Evolutionary conservation across 2,797 vertebrate genomes (phyloP), one percentile per base, ranked within the genome.

Genomic region (Falco naumanni): DNA sequence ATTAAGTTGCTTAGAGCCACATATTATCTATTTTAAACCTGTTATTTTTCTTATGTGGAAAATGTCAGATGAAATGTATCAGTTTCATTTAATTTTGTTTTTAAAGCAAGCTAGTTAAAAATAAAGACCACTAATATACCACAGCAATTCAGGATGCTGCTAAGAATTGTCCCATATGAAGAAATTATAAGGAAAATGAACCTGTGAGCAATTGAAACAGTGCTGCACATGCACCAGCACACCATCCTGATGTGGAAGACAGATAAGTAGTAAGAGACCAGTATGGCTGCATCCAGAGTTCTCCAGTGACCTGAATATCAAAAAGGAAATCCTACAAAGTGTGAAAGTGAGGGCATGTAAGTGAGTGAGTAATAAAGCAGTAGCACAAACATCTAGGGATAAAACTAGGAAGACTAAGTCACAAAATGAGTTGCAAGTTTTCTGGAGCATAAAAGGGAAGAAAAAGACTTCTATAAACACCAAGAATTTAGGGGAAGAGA

Each of bases 1-100:
- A 96, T 95, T 92, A 96, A 93, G 83, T 95, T 89, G 63, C 83
- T 93, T 95, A 90, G 48, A 90, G 60, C 11, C 50, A 60, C 65
- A 31, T 70, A 87, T 93, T 91, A 89, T 79, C 87, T 77, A 68
- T 93, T 92, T 93, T 77, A 96, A 96, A 65, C 57, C 16, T 57
- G 28, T 87, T 93, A 50, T 84, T 93, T 93, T 91, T 95, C 71
- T 89, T 19, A 74, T 45, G 26, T 95, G 51, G 86, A 86, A 96
- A 89, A 57, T 75, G 34, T 69, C 74, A 89, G 74, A 41, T 85
- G 63, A 92, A 94, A 93, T 31, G 22, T 24, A 63, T 5, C 43
- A 76, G 22, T 48, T 92, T 88, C 31, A 31, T 21, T 93, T 88
- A 26, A 31, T 21, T 93, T 63, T 72, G 14, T 17, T 97, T 74